A percentile compares a stretch with the other conserved stretches of the same genome.
phyloP scores from a whole-genome alignment of 2,797 vertebrate genomes.

The Lerista edwardsae region DNA sequence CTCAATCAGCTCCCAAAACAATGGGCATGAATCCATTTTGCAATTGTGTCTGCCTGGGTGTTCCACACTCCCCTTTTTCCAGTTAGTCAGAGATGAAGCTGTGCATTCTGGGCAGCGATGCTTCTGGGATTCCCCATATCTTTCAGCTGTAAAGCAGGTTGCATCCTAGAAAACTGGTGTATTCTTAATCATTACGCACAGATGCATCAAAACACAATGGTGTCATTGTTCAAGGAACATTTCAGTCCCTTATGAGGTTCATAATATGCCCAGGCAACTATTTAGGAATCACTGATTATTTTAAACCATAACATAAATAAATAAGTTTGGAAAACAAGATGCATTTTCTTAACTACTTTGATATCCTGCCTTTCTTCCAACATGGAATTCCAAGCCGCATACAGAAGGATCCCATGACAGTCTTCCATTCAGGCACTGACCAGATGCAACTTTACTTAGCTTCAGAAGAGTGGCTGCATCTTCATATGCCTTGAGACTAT shows the following conservation, averaged over 20 bases:
- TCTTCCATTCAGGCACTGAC: too few species aligned
- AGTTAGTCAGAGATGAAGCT: not conserved
- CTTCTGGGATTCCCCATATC: not conserved
- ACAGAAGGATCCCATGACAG: too few species aligned
- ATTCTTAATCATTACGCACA: too few species aligned
- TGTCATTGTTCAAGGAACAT: not conserved
- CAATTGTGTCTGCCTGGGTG: not conserved
- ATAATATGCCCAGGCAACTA: not conserved
- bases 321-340: not conserved
- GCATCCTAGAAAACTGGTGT: not conserved
- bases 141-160: not conserved
- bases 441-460: too few species aligned
- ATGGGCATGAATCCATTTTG: not conserved
- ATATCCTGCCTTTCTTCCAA: too few species aligned
- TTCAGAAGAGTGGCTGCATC: too few species aligned
- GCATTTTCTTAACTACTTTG: too few species aligned
- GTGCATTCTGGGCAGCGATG: not conserved
- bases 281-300: not conserved
- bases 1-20: not conserved
- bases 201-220: too few species aligned
- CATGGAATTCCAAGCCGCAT: too few species aligned
- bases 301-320: too few species aligned
- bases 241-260: not conserved
- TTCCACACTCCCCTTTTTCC: not conserved
- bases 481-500: too few species aligned